Conservation (phyloP, 2,797 vertebrate species). For the Phyllotis vaccarum region DNA sequence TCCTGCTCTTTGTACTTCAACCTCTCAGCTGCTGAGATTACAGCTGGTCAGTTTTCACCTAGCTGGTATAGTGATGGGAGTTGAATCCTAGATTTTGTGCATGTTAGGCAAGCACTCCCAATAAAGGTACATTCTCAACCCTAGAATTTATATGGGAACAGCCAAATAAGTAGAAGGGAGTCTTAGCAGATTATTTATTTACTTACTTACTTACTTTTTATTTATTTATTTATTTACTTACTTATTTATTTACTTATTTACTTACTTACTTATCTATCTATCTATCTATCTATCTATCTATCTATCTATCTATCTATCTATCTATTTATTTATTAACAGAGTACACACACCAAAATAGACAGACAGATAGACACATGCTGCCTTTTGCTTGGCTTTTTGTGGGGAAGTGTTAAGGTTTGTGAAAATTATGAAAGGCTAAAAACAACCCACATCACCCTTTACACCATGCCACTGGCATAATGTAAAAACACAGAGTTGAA, state of each 20-base stretch:
- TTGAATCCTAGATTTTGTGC: background rate
- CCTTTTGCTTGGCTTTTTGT: conserved; percentile 22
- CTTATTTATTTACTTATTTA: no score
- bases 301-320: no score
- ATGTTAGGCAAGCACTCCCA: background rate
- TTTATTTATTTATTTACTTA: no score
- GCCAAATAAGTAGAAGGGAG: background rate
- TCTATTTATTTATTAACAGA: no score
- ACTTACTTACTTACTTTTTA: no score
- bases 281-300: no score
- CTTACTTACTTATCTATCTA: no score
- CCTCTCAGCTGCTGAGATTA: background rate
- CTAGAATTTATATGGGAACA: background rate
- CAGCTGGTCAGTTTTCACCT: background rate
- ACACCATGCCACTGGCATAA: background rate
- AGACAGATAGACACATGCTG: background rate
- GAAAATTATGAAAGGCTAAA: background rate
- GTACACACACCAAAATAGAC: background rate
- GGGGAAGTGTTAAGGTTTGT: conserved; percentile 3
- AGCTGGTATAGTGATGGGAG: background rate
- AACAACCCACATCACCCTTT: background rate
- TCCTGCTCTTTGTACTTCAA: background rate
- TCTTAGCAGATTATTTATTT: background rate
- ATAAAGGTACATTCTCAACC: background rate
- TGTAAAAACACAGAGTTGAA: background rate